Conservation (phyloP, 1,140 invertebrate species). For the Aradophagus sp. region DNA sequence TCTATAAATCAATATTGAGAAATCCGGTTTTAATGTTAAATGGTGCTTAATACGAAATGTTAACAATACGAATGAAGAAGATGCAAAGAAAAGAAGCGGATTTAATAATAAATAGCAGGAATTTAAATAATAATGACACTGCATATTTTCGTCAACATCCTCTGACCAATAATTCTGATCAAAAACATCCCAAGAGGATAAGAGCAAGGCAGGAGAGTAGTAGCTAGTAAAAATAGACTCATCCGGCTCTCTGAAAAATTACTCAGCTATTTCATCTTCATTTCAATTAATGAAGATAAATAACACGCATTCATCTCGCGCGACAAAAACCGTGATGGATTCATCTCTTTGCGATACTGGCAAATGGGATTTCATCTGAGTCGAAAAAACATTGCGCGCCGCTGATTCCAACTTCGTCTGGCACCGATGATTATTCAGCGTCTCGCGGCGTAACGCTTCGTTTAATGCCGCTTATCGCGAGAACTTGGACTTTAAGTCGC, state of each 20-base stretch:
- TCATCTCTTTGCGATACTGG: conserved; percentile 20
- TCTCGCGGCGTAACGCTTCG: conserved; percentile 46
- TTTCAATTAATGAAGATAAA: conserved; percentile 29
- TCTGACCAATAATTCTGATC: too few species aligned
- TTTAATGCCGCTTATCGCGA: conserved; percentile 54
- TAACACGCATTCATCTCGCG: conserved; percentile 11
- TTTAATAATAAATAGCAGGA: too few species aligned
- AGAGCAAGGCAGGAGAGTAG: too few species aligned
- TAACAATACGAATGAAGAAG: too few species aligned
- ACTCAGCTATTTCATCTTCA: conserved; percentile 19
- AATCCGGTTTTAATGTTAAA: too few species aligned
- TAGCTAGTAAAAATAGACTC: too few species aligned
- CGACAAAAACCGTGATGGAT: conserved; percentile 27
- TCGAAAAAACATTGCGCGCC: conserved; percentile 24
- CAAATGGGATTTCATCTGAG: conserved; percentile 17
- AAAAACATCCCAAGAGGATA: too few species aligned
- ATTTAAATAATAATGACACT: too few species aligned
- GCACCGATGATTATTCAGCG: conserved; percentile 50
- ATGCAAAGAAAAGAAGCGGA: too few species aligned
- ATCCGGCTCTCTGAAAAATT: conserved; percentile 27
- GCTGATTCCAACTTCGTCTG: conserved; percentile 33
- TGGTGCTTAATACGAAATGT: too few species aligned
- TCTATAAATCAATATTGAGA: too few species aligned
- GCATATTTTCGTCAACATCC: too few species aligned
- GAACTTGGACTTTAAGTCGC: conserved; percentile 52